Evolutionary conservation across 2,113 vertebrate species (phyloP), one percentile per base, ranked within the genome.

Genomic region (Pituophis catenifer): DNA sequence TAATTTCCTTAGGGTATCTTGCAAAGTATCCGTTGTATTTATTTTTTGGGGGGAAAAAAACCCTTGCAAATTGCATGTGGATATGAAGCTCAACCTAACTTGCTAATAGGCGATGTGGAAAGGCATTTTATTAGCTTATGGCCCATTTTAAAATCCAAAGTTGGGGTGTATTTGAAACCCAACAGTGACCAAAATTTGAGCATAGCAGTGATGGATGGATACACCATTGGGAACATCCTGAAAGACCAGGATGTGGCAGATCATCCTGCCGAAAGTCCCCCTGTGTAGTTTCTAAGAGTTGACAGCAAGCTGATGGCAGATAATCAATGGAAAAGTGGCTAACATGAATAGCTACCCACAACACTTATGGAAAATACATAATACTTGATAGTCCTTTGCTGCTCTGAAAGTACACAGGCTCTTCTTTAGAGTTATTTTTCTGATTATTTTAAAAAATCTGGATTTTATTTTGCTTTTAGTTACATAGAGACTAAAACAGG

Each of bases 1-100:
- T 95, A 93, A 24, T 59, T 10, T 95, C 29, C 65, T 93, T 92
- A 90, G 86, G 48, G 89, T 53, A 19, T 81, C 6, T n/a, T 92
- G 94, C 88, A 93, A 93, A 54, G 91, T 92, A 95, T 58, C 59
- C 59, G 48, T 91, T 94, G 89, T 48, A 89, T 92, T 93, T 92
- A 89, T 94, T 96, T 81, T 38, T 38, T 38, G 1, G 38, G 38
- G 38, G 38, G 38, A 0, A 12, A 12, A 12, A 65, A 91, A 1
- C 23, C 15, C 33, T 62, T 33, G 0, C 0, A 0, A 92, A 54
- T 85, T 0, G 15, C 19, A 5, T 81, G 55, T 1, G 0, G 54
- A 9, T 90, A 54, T 6, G 44, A 11, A n/a, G 12, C 2, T 11
- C 26, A 93, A 3, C 26, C 90, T 85, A 75, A 52, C 48, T 92